Conservation (phyloP, 2,113 vertebrate species). For the Ranitomeya imitator region DNA sequence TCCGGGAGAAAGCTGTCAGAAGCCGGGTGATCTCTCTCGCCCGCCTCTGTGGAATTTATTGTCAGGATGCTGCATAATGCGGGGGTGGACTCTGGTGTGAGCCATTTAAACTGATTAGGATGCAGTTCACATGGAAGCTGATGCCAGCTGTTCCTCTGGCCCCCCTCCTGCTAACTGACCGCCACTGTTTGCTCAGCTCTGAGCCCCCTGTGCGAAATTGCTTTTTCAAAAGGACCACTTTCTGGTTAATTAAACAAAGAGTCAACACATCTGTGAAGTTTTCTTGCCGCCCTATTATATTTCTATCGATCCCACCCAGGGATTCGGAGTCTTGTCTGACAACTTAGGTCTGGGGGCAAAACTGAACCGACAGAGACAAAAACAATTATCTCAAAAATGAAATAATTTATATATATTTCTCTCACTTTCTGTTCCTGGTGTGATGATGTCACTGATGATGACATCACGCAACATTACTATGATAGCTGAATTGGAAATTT, state of each 20-base stretch:
- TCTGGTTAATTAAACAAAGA: conserved; percentile 88
- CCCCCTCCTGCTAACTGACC: conserved; percentile 62
- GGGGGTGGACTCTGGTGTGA: conserved; percentile 63
- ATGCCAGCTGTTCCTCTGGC: conserved; percentile 85
- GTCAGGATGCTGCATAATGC: conserved; percentile 62
- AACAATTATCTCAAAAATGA: too few relatives aligned
- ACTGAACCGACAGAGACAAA: background rate
- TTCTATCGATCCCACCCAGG: conserved; percentile 73
- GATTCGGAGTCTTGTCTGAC: background rate
- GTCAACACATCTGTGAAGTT: conserved; percentile 97
- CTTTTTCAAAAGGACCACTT: conserved; percentile 85
- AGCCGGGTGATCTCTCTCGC: conserved; percentile 44
- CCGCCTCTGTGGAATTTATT: conserved; percentile 63
- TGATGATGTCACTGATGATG: too few relatives aligned
- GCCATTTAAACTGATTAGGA: conserved; percentile 81
- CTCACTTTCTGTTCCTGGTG: too few relatives aligned
- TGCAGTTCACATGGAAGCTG: conserved; percentile 84
- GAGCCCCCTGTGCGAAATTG: conserved; percentile 84
- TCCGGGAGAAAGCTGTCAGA: conserved; percentile 12
- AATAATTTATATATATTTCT: too few relatives aligned
- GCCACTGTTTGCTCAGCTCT: conserved; percentile 82
- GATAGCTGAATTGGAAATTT: background rate
- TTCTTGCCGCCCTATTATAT: conserved; percentile 91
- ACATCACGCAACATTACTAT: too few relatives aligned
- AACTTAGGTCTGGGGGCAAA: background rate